These are phyloP conservation scores for Pissodes strobi DNA, from an alignment of 1,140 invertebrate genomes.

Conservation along the genomic window DNA sequence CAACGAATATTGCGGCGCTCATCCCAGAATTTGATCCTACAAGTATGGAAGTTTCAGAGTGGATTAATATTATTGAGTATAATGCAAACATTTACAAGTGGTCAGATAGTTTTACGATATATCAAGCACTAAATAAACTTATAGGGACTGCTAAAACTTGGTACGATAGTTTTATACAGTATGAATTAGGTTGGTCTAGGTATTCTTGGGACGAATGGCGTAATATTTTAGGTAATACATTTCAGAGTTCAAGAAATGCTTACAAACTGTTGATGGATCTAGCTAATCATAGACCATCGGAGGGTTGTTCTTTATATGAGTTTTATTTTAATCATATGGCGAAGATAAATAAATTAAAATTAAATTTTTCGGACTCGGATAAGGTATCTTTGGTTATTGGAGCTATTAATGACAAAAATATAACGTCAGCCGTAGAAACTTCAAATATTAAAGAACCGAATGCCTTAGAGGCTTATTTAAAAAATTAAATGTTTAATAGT, in stretches of 20 bases:
- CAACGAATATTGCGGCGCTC: too few species aligned
- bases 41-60: too few species aligned
- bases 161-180: too few species aligned
- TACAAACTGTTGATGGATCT: slow-evolving; percentile 11
- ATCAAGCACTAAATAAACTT: slow-evolving; percentile 1
- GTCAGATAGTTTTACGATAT: background rate
- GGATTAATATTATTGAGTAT: slow-evolving; percentile 1
- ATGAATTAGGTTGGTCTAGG: background rate
- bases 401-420: too few species aligned
- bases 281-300: too few species aligned
- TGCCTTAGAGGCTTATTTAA: slow-evolving; percentile 1
- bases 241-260: slow-evolving; percentile 6
- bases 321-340: slow-evolving; percentile 3
- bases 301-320: slow-evolving; percentile 10
- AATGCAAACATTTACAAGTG: background rate
- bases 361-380: slow-evolving; percentile 6
- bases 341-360: slow-evolving; percentile 7
- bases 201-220: slow-evolving; percentile 1
- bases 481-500: slow-evolving; percentile 4
- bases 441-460: background rate
- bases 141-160: slow-evolving; percentile 6
- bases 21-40: too few species aligned
- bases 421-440: slow-evolving; percentile 4
- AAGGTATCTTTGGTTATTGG: slow-evolving; percentile 15
- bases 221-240: slow-evolving; percentile 9